Evolutionary conservation across 2,888 invertebrate genomes (phyloP), one percentile per base, ranked within the genome.

Genomic region (Epicampocera succincta): DNA sequence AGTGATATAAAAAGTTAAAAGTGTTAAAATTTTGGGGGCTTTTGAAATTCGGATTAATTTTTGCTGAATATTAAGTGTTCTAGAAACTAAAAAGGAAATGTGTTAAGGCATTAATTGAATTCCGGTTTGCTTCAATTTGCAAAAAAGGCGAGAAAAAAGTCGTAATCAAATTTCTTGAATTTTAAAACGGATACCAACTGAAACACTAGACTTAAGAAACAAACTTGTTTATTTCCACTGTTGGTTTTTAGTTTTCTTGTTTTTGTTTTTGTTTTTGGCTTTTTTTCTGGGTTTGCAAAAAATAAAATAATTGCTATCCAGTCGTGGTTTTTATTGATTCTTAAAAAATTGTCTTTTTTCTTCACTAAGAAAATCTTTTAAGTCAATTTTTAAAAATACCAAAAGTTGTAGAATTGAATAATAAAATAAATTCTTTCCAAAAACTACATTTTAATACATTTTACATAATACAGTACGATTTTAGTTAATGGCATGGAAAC

Each of bases 121-220:
- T 72, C 82, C 71, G 78, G 78, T 72, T 82, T 75, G 54, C 65
- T 21, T 44, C 54, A 65, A 71, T 38, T 50, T 52, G 68, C 66
- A 73, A 44, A 44, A 33, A 68, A 54, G 68, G n/a, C n/a, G 46
- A 46, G 25, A 33, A 17, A 1, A 33, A 33, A 33, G 3, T 40
- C n/a, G n/a, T 0, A 25, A 33, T 8, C 33, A 63, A 61, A 63
- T 38, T 69, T 76, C 54, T 78, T 73, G 60, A 71, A n/a, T 60
- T 66, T 19, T 11, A 1, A 52, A 66, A 66, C n/a, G 25, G 25
- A 12, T 9, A 6, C 42, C 12, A 52, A 9, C n/a, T 8, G 12
- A 44, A 80, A 79, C 81, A 42, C 74, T 82, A 84, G 80, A 84
- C 75, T 80, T 80, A 75, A 75, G 74, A 48, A 65, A 48, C 63